phyloP scores from a whole-genome alignment of 2,113 vertebrate genomes.

The Saguinus imperator region DNA sequence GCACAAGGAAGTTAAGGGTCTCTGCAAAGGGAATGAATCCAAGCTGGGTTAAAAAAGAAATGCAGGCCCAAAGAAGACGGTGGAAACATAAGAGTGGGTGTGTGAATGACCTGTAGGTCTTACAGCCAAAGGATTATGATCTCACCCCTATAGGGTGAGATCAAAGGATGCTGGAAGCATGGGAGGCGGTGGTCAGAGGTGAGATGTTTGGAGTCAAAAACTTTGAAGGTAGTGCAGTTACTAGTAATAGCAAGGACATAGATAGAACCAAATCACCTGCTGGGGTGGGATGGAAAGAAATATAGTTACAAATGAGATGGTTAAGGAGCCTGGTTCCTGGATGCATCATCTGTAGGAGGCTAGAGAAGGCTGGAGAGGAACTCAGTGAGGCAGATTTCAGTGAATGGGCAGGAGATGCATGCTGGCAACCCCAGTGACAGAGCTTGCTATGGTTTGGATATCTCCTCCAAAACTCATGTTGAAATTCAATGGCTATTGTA shows the following conservation, averaged over 20 bases:
- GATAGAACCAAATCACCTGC: background rate
- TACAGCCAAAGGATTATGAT: background rate
- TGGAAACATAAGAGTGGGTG: background rate
- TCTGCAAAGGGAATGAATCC: background rate
- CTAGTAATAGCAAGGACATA: background rate
- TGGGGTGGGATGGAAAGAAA: background rate
- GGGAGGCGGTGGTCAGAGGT: background rate
- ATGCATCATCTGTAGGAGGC: background rate
- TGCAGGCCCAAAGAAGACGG: background rate
- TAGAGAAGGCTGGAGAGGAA: background rate
- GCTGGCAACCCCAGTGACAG: background rate
- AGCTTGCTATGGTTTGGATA: background rate
- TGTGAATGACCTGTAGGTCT: background rate
- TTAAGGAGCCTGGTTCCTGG: background rate
- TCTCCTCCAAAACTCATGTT: background rate
- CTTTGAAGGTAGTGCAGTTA: background rate
- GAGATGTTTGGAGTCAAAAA: background rate
- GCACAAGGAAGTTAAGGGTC: background rate
- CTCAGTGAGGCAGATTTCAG: background rate
- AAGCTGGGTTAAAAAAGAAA: background rate
- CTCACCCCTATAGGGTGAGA: background rate
- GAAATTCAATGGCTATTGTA: background rate
- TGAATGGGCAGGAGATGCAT: background rate
- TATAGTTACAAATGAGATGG: background rate
- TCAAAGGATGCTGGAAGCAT: background rate